Evolutionary conservation across 2,888 invertebrate species (phyloP).

Genomic region (Oxyscelio sp.): DNA sequence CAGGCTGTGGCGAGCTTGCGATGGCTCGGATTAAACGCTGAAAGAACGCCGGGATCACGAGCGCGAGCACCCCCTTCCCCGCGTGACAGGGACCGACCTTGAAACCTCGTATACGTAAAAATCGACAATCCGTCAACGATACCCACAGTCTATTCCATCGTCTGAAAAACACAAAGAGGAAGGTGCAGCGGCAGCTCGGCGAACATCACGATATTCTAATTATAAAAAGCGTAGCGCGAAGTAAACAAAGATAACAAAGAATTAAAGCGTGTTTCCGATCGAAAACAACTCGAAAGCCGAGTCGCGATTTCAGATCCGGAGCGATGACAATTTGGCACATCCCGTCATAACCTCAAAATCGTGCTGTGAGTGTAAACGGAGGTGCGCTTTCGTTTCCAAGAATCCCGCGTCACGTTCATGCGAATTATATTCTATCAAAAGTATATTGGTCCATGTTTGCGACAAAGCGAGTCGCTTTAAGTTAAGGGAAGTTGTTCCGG

Average conservation of each 20-base stretch:
- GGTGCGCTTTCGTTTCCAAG: conserved; percentile 39
- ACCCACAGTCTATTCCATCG: background rate
- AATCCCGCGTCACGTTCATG: background rate
- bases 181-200: conserved; percentile 4
- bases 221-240: too few species aligned
- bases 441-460: too few species aligned
- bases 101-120: conserved; percentile 85
- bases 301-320: conserved; percentile 12
- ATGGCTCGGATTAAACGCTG: conserved; percentile 80
- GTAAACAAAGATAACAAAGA: too few species aligned
- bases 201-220: too few species aligned
- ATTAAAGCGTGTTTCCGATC: too few species aligned
- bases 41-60: conserved; percentile 66
- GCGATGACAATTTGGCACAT: conserved; percentile 79
- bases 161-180: conserved; percentile 15
- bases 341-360: conserved; percentile 83
- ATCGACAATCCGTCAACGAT: conserved; percentile 85
- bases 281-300: conserved; percentile 63
- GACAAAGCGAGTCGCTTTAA: background rate
- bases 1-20: conserved; percentile 77
- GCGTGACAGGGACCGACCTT: conserved; percentile 66
- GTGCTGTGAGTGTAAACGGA: conserved; percentile 53
- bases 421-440: too few species aligned
- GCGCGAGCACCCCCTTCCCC: conserved; percentile 14
- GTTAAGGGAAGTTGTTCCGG: conserved; percentile 1